Base-by-base conservation (phyloP, 2,113 vertebrate species). In the Megaceryle maxima region DNA sequence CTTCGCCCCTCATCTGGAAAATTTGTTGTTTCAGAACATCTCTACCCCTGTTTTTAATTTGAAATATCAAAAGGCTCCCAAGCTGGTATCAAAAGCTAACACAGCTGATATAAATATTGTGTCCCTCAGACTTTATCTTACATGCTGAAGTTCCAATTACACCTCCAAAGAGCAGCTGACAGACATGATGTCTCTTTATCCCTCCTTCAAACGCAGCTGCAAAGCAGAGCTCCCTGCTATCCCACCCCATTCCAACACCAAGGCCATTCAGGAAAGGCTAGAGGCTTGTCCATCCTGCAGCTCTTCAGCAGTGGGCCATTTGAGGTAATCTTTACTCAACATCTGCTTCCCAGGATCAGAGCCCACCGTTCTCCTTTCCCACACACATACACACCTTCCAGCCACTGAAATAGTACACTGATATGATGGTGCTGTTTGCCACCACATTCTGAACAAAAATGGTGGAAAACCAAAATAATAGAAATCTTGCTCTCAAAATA, bases 321-420 rank as follows among this genome's bases (percentile, higher is more conserved):
- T 31, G n/a, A 74, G 48, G 28, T 41, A 59, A 33, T 2, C 33
- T 9, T 48, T 43, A 69, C 22, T 37, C 69, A 35, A 16, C 18
- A 13, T 16, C 20, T 16, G 24, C 57, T 44, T 72, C 35, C 69
- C 48, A 68, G 21, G 50, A 62, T 28, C 33, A 67, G 63, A 67
- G 48, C 46, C 53, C 53, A 20, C 29, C 13, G n/a, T 25, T 63
- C 75, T n/a, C 3, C 31, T 14, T 43, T 4, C 22, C 59, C 48
- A 9, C 24, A 19, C 0, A 0, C 46, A 60, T 2, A 70, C 25
- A 18, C 39, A 28, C 77, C 31, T 60, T 20, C 19, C 74, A 72
- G 51, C 13, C 35, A 41, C 53, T 2, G 0, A 53, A 77, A 53
- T 13, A 13, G 21, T 8, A 28, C 1, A 0, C 15, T 37, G 48